These are phyloP conservation scores for Aelia acuminata DNA, from an alignment of 2,888 invertebrate species.

Conservation along the genomic window DNA sequence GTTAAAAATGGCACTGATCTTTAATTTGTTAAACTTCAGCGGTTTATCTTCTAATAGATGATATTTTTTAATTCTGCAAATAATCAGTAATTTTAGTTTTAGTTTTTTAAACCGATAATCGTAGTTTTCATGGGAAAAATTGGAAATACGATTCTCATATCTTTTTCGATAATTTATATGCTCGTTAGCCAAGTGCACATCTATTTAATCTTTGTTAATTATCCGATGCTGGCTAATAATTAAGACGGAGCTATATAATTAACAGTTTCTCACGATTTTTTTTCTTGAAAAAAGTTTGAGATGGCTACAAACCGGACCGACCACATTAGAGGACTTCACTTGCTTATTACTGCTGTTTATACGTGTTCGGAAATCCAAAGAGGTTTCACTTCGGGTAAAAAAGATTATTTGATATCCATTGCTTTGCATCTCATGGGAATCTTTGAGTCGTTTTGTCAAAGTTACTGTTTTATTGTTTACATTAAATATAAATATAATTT, in stretches of 20 bases:
- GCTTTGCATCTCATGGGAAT: not conserved
- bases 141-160: not conserved
- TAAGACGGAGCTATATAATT: not conserved
- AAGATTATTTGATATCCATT: not conserved
- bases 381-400: not conserved
- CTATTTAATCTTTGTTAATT: not conserved
- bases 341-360: not conserved
- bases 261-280: constrained; percentile 7
- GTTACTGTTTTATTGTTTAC: not conserved
- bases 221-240: not conserved
- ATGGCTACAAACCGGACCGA: not conserved
- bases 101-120: not conserved
- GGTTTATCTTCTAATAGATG: no score
- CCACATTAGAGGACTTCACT: not conserved
- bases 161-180: not conserved
- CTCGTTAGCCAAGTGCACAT: not conserved
- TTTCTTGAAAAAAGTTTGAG: not conserved
- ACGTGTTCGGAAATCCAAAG: not conserved
- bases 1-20: no score
- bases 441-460: not conserved
- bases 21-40: no score
- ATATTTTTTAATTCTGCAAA: no score
- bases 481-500: no score
- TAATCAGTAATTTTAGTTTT: not conserved
- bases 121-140: not conserved